A percentile compares a stretch with the other conserved stretches of the same genome.
These are phyloP conservation scores for Palythoa heliodiscus DNA, from an alignment of 92 coral and sea anemone species.

Conservation along the genomic window DNA sequence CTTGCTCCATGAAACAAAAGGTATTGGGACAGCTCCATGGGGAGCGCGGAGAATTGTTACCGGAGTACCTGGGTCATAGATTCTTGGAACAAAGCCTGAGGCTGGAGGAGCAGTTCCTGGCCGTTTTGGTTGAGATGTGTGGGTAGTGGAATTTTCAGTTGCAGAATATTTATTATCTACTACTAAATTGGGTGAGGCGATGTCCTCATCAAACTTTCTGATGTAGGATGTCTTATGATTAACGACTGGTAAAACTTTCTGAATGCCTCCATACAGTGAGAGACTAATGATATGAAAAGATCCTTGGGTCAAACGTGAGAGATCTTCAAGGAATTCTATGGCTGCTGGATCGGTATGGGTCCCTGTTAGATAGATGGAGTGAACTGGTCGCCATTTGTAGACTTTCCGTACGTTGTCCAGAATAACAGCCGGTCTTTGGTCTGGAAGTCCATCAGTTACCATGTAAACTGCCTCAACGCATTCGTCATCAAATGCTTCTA, in stretches of 20 bases:
- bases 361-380: conserved; percentile 85
- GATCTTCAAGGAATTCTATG: conserved; percentile 81
- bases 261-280: conserved; percentile 78
- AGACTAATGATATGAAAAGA: conserved; percentile 84
- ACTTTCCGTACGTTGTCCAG: conserved; percentile 81
- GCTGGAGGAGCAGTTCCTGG: conserved; percentile 87
- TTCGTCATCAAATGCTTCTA: conserved; percentile 87
- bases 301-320: conserved; percentile 88
- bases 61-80: conserved; percentile 63
- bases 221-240: conserved; percentile 71
- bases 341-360: conserved; percentile 89
- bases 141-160: background rate
- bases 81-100: conserved; percentile 67
- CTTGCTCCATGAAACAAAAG: conserved; percentile 76
- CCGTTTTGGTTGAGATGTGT: conserved; percentile 38
- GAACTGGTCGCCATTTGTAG: conserved; percentile 84
- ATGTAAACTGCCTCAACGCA: conserved; percentile 90
- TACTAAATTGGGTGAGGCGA: conserved; percentile 51
- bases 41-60: conserved; percentile 71
- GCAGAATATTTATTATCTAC: background rate
- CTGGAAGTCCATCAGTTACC: conserved; percentile 96
- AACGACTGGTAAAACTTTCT: conserved; percentile 79
- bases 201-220: conserved; percentile 64
- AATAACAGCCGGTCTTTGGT: conserved; percentile 86
- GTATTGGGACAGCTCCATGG: conserved; percentile 78